These are phyloP conservation scores for Thaumetopoea pityocampa DNA, from an alignment of 1,140 invertebrate species.

Conservation along the genomic window DNA sequence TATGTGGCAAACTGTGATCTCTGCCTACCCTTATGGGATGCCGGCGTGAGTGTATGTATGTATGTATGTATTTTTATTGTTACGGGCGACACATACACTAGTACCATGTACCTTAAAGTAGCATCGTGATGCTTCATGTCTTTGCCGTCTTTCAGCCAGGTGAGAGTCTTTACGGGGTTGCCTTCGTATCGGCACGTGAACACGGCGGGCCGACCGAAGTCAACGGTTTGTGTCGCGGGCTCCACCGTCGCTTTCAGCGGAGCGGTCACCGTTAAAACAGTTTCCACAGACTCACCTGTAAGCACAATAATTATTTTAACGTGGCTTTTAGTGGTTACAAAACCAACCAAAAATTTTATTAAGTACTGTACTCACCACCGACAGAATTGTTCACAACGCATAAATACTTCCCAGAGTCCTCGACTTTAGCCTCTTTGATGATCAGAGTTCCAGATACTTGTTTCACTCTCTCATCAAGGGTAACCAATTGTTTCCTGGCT, in stretches of 20 bases:
- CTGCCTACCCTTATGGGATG: too few relatives aligned
- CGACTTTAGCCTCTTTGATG: constrained; percentile 91
- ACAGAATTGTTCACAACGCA: constrained; percentile 97
- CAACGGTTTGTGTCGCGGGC: constrained; percentile 92
- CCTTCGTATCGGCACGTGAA: constrained; percentile 94
- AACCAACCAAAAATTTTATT: not conserved
- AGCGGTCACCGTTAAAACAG: constrained; percentile 93
- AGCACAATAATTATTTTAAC: constrained; percentile 11
- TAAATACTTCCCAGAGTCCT: constrained; percentile 94
- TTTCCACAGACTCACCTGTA: constrained; percentile 90
- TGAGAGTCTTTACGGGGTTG: constrained; percentile 91
- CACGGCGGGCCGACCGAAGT: constrained; percentile 92
- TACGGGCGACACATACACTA: too few relatives aligned
- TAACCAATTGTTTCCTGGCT: constrained; percentile 88
- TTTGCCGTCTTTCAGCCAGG: constrained; percentile 95
- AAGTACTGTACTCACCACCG: constrained; percentile 76
- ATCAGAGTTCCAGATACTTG: constrained; percentile 96
- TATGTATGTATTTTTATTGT: too few relatives aligned
- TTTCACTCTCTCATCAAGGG: constrained; percentile 90
- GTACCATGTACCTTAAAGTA: constrained; percentile 78
- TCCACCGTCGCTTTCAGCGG: constrained; percentile 91
- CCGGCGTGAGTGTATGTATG: too few relatives aligned
- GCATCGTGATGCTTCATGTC: constrained; percentile 86
- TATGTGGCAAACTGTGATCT: too few relatives aligned
- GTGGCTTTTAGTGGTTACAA: not conserved